Conservation (phyloP, 1,140 invertebrate species). For the Bombus turneri region DNA sequence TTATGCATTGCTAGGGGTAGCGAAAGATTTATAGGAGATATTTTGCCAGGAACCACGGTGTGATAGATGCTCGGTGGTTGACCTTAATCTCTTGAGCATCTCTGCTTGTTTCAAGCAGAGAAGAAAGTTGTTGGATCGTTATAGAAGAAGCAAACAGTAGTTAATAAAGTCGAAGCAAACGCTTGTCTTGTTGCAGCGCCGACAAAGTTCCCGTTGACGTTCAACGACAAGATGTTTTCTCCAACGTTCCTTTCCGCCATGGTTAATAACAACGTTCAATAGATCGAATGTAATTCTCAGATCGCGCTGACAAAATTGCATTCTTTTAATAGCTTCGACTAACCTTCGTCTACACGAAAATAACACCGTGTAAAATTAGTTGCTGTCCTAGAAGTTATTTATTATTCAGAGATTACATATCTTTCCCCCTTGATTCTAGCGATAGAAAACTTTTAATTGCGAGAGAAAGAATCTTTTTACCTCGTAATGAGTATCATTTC, state of each 20-base stretch:
- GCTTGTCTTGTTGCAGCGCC: conserved; percentile 7
- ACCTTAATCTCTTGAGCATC: conserved; percentile 46
- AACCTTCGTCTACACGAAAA: background rate
- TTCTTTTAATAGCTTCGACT: background rate
- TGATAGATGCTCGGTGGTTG: conserved; percentile 44
- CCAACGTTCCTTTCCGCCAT: background rate
- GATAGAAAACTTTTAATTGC: no score
- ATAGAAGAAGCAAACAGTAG: conserved; percentile 17
- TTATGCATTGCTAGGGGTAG: background rate
- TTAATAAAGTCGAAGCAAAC: conserved; percentile 44
- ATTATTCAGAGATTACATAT: no score
- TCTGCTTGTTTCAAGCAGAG: conserved; percentile 4
- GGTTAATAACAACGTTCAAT: background rate
- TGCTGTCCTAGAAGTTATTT: background rate
- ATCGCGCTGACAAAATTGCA: background rate
- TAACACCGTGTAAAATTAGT: background rate
- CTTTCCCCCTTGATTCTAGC: no score
- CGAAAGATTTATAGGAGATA: conserved; percentile 30
- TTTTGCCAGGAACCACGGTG: conserved; percentile 10
- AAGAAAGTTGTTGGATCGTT: conserved; percentile 21
- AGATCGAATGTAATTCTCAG: background rate
- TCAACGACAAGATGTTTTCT: background rate
- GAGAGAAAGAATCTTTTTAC: background rate
- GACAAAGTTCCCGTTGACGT: background rate
- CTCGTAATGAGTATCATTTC: background rate